These are phyloP conservation scores for Oreochromis aureus DNA, from an alignment of 2,113 vertebrate species.

Conservation along the genomic window DNA sequence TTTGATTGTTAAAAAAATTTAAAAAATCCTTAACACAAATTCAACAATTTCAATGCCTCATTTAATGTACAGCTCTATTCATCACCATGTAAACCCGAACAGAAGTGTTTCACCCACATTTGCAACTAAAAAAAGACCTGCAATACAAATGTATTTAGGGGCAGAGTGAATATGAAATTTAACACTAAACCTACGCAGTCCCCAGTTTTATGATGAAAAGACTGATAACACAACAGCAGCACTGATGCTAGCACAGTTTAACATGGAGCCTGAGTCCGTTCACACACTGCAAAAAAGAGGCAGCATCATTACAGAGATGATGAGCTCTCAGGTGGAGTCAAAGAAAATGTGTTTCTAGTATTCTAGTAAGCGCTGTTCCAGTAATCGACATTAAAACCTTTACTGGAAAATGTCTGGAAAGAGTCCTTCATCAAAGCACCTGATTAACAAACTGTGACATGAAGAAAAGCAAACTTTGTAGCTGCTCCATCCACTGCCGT, in stretches of 20 bases:
- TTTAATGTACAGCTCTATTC: not conserved
- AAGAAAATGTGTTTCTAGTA: not conserved
- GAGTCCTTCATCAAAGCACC: not conserved
- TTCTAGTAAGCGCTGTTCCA: fast-evolving
- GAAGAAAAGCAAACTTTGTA: not conserved
- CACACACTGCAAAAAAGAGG: not conserved
- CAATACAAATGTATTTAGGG: not conserved
- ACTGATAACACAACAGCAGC: not conserved
- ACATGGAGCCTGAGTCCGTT: not conserved
- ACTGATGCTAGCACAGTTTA: not conserved
- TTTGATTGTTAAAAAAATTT: fast-evolving
- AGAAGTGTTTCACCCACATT: not conserved
- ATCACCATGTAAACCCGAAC: fast-evolving
- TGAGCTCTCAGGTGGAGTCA: not conserved
- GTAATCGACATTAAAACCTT: not conserved
- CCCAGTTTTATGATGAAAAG: not conserved
- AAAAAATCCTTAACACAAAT: not conserved
- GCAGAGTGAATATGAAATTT: not conserved
- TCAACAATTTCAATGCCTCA: not conserved
- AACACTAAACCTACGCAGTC: not conserved
- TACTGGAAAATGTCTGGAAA: not conserved
- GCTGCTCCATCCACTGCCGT: not conserved
- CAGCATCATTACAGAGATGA: not conserved
- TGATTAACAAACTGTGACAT: not conserved
- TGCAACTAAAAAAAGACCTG: not conserved